Conservation (phyloP, 2,888 invertebrate genomes). For the Stenchaetothrips biformis region DNA sequence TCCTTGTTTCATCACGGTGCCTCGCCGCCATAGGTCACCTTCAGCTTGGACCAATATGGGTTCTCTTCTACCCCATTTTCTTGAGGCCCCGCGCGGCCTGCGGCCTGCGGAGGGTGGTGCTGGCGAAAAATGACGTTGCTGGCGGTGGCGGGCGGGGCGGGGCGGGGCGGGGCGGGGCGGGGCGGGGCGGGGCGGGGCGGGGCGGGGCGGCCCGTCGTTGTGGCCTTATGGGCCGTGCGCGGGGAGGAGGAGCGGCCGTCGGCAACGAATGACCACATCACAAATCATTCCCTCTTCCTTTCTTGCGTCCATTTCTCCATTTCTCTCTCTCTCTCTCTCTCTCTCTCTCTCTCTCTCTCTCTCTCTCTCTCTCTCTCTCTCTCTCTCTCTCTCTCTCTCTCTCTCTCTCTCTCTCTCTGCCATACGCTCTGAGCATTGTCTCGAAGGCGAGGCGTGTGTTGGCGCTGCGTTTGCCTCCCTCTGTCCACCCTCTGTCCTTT, state of each 20-base stretch:
- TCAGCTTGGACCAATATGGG: no score
- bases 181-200: background rate
- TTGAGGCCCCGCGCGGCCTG: no score
- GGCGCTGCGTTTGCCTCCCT: background rate
- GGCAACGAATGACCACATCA: constrained; percentile 11
- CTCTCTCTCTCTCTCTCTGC: background rate
- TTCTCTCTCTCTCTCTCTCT: background rate
- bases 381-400: no score
- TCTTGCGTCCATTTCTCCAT: background rate
- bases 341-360: background rate
- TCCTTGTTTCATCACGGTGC: no score
- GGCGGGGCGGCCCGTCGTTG: background rate
- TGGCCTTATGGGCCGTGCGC: background rate
- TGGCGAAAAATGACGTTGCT: background rate
- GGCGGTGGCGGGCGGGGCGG: background rate
- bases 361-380: background rate
- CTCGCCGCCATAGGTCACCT: no score
- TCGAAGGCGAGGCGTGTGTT: no score
- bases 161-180: background rate
- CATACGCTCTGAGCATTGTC: background rate
- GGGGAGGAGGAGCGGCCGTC: background rate
- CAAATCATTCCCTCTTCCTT: constrained; percentile 11
- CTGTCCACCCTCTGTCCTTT: background rate
- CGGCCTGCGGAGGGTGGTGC: no score
- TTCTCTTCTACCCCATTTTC: no score